Conservation (phyloP, 2,113 vertebrate species). For the Mus spicilegus region DNA sequence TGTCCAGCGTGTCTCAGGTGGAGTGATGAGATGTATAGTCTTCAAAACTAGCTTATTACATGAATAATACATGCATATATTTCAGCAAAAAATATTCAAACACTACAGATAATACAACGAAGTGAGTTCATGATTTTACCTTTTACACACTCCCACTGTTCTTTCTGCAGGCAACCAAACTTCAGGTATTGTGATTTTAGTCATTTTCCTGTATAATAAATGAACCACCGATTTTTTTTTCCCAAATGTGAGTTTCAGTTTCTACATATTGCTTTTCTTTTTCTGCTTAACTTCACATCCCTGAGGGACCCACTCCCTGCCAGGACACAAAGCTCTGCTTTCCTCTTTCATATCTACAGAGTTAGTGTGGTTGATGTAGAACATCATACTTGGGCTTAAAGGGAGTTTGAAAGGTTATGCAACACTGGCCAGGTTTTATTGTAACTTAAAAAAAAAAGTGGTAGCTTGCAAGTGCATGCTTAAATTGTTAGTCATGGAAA, state of each 20-base stretch:
- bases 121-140: background rate
- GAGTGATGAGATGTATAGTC: background rate
- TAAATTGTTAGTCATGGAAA: background rate
- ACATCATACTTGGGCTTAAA: background rate
- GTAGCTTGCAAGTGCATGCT: background rate
- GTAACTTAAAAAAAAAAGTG: background rate
- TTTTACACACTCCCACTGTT: background rate
- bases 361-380: background rate
- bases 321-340: background rate
- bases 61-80: slow-evolving; percentile 45
- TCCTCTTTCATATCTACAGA: background rate
- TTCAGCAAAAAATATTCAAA: slow-evolving; percentile 1
- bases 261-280: background rate
- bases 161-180: background rate
- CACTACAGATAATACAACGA: background rate
- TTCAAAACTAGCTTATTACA: slow-evolving; percentile 19
- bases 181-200: background rate
- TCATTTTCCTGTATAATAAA: background rate
- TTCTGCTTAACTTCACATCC: background rate
- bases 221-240: background rate
- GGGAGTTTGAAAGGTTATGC: slow-evolving; percentile 2
- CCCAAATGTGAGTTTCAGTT: background rate
- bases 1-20: background rate
- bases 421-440: background rate
- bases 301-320: background rate